Evolutionary conservation across 2,888 invertebrate species (phyloP), one percentile per base, ranked within the genome.

Genomic region (Hypselothyrea guttata): DNA sequence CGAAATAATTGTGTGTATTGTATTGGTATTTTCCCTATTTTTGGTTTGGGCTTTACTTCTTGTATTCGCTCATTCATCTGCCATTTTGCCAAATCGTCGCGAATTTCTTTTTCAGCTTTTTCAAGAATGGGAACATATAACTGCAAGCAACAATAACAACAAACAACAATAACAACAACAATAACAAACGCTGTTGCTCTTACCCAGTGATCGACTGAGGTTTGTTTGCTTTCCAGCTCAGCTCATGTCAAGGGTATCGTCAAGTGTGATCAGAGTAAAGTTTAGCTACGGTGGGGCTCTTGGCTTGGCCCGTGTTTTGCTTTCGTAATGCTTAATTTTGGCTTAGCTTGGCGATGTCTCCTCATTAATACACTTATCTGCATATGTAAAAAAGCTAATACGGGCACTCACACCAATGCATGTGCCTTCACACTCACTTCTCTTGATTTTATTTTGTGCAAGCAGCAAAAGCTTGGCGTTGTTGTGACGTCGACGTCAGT

Each of bases 321-420:
- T 79, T 75, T 76, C 71, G 75, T 68, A 76, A 84, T 56, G 83
- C 53, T 62, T 55, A 67, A 78, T 67, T 68, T 83, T 48, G 57
- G 49, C 68, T 81, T 46, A 49, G 61, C 62, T 62, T 40, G 42
- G 12, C 74, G 81, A 56, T 79, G 82, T 73, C 82, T 70, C 61
- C 84, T 84, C 81, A 86, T 86, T 81, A 81, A 82, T 86, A 83
- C 49, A 63, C 44, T 42, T 57, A 53, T 61, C 54, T 55, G 52
- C 42, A 45, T 69, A 45, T 53, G 42, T 64, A 72, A 48, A 46
- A 57, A 53, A 60, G 56, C 72, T 65, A 65, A 75, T 57, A 75
- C 42, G 22, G 9, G 35, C 34, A 27, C 35, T n/a, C 31, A 57
- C 51, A 66, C 40, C 27, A 47, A 47, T 12, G 13, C 13, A 18